Base-by-base conservation (phyloP, 2,888 invertebrate species). In the Tetropium fuscum region DNA sequence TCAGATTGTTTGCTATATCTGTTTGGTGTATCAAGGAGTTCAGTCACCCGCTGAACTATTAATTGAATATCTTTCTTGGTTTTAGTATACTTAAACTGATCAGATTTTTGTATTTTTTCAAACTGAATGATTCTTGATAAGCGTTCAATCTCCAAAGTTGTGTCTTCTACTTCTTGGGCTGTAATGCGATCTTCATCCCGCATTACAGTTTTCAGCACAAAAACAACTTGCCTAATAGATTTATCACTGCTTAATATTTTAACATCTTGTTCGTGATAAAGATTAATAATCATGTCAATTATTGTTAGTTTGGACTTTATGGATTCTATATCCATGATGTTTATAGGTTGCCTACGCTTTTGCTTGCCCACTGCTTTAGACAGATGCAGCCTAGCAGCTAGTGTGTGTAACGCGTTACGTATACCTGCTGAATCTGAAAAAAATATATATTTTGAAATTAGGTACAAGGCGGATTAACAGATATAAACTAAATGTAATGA, bases 91-190 rank as follows among this genome's bases (percentile, higher is more conserved):
- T 22, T 10, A 47, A 60, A 63, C 8, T 48, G 34, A 1, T 8
- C 2, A 18, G 56, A 56, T 13, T 57, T 57, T 19, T 40, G 19
- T 10, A 53, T 63, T 11, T 40, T 40, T 22, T 66, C 53, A 30
- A 78, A 69, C 47, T 77, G 69, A 2, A 69, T 57, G n/a, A 77
- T 72, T 56, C 75, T 66, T 15, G 66, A 49, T 10, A 80, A 68
- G 20, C 80, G 64, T 32, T 73, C 63, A 8, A 77, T 56, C 67
- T 81, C 80, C n/a, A 67, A 30, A 16, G 67, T 44, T 15, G 77
- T 68, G 66, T 81, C 80, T 4, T 68, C 57, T 10, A 74, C 69
- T 64, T 77, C 76, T 67, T 81, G 79, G 11, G 71, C 60, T 6
- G 76, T 76, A 27, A 78, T 69, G 11, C 68, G 68, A 32, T 71